These are phyloP conservation scores for Cochlearius cochlearius DNA, from an alignment of 2,113 vertebrate species.

Conservation along the genomic window DNA sequence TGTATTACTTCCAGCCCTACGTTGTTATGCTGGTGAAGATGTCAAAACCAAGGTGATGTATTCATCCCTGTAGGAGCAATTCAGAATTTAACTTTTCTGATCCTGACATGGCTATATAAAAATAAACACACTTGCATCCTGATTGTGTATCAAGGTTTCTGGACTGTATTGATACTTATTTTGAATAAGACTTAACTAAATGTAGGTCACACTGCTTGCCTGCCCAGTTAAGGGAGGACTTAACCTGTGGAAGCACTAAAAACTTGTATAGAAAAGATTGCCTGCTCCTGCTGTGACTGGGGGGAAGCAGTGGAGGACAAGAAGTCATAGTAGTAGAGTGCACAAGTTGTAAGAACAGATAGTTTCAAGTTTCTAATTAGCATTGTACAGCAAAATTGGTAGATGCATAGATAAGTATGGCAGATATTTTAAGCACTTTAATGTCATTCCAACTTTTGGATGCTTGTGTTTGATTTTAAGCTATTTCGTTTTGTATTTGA, in stretches of 20 bases:
- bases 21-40: neutral
- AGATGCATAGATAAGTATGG: neutral
- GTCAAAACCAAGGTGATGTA: neutral
- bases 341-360: neutral
- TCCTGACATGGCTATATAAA: neutral
- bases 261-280: neutral
- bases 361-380: neutral
- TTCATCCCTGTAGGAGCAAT: neutral
- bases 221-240: neutral
- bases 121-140: neutral
- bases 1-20: neutral
- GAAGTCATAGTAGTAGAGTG: neutral
- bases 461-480: neutral
- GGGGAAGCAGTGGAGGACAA: neutral
- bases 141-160: neutral
- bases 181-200: neutral
- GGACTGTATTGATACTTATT: neutral
- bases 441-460: neutral
- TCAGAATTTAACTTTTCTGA: neutral
- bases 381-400: neutral
- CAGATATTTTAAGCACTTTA: neutral
- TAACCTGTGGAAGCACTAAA: neutral
- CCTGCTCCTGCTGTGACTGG: neutral
- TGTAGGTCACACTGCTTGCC: neutral
- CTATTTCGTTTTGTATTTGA: neutral